Base-by-base conservation (phyloP, 2,888 invertebrate species). In the Noctuana brunneofusca region DNA sequence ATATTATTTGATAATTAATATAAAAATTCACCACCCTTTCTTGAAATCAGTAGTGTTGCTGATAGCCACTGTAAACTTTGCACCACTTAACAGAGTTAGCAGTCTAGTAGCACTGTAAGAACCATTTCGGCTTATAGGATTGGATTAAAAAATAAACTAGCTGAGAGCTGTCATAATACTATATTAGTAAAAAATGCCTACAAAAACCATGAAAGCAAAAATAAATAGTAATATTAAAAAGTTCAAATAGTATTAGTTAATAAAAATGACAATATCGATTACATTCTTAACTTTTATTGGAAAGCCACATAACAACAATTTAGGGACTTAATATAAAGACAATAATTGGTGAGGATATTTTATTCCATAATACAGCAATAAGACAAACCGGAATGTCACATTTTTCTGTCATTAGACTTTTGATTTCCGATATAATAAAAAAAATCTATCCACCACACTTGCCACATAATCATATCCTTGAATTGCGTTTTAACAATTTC, bases 371-470 rank as follows among this genome's bases (percentile, higher is more conserved):
- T 89, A 91, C 90, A 91, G 91, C 90, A 88, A 77, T 83, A 89
- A 90, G 91, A 91, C 89, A 90, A 91, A 90, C 91, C 91, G 91
- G 91, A 91, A 91, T 91, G 91, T 91, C 90, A 89, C 89, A 90
- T 86, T 81, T 86, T 83, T 83, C 86, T 84, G 81, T 83, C 80
- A 86, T 83, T 82, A 81, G 71, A 73, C 71, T 81, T 77, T 83
- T 76, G 83, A 84, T 86, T 83, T 81, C 77, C 83, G 84, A 87
- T 84, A 88, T 88, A 89, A 86, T 86, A 84, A 88, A 86, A 84
- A 83, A 84, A 72, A 78, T 76, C 82, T 82, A 84, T 84, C 83
- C 84, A 81, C 83, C 86, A 85, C 84, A 83, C 79, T 80, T 78
- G 77, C 83, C 84, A 85, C 83, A 82, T 79, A 80, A 84, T 83